Conservation (phyloP, 37 sponge, comb jelly and placozoan species). For the Geodia barretti region DNA sequence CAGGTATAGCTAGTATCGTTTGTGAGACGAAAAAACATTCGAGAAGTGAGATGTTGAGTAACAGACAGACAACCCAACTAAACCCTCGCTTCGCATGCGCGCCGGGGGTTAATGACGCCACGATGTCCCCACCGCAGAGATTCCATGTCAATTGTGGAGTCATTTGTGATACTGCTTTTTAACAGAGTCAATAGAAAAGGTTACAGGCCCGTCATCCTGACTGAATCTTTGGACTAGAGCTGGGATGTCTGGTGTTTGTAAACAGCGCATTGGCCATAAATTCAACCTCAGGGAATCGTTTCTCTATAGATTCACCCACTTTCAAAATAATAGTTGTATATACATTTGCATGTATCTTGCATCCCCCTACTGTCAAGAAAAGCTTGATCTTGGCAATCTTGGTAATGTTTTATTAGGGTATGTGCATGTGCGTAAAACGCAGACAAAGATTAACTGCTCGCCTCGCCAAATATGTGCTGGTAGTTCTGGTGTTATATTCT, state of each 20-base stretch:
- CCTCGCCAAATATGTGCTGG: no score
- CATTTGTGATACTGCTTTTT: neutral
- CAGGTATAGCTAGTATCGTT: no score
- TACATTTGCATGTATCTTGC: neutral
- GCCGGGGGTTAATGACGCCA: no score
- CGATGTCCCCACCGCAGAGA: neutral
- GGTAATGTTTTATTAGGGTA: slow-evolving; percentile 5
- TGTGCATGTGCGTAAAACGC: no score
- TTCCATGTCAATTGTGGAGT: slow-evolving; percentile 11
- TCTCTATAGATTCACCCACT: neutral
- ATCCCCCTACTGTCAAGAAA: neutral
- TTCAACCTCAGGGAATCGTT: slow-evolving; percentile 14
- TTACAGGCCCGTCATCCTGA: neutral
- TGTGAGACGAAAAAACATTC: no score
- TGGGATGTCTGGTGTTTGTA: slow-evolving; percentile 13
- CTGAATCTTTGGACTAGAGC: neutral
- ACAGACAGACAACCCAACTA: no score
- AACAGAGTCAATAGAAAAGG: neutral
- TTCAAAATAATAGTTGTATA: no score
- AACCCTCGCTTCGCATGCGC: no score
- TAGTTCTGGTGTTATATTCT: no score
- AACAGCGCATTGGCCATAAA: slow-evolving; percentile 3
- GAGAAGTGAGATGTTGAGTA: no score
- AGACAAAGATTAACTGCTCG: no score
- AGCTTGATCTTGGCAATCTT: slow-evolving; percentile 6